phyloP scores from a whole-genome alignment of 2,113 vertebrate genomes.

The Trogon surrucura region DNA sequence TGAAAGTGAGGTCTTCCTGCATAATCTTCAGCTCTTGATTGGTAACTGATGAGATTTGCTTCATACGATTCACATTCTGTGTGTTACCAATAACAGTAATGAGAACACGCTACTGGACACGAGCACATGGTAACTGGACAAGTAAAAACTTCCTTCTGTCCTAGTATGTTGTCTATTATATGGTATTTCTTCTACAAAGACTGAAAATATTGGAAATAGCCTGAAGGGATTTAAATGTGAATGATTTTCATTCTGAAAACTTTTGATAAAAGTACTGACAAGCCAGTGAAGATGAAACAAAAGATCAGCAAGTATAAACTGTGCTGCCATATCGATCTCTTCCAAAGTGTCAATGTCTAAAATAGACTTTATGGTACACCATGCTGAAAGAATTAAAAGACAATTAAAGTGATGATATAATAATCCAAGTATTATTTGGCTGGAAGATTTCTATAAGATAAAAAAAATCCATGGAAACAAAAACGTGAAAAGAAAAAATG shows the following conservation, averaged over 20 bases:
- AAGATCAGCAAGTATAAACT: background rate
- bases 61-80: conserved; percentile 90
- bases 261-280: background rate
- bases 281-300: background rate
- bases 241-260: background rate
- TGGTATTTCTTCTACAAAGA: background rate
- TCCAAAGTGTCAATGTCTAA: background rate
- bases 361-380: background rate
- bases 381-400: background rate
- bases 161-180: background rate
- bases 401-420: background rate
- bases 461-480: background rate
- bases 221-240: background rate
- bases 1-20: conserved; percentile 95
- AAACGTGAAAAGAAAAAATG: background rate
- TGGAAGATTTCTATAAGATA: background rate
- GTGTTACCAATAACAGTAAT: conserved; percentile 29
- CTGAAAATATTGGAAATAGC: background rate
- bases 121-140: background rate
- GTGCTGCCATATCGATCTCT: background rate
- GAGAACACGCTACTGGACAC: background rate
- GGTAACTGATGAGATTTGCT: conserved; percentile 88
- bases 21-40: conserved; percentile 91
- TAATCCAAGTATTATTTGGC: background rate
- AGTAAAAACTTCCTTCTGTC: background rate